phyloP scores from a whole-genome alignment of 2,113 vertebrate species.

The Chloropsis hardwickii region DNA sequence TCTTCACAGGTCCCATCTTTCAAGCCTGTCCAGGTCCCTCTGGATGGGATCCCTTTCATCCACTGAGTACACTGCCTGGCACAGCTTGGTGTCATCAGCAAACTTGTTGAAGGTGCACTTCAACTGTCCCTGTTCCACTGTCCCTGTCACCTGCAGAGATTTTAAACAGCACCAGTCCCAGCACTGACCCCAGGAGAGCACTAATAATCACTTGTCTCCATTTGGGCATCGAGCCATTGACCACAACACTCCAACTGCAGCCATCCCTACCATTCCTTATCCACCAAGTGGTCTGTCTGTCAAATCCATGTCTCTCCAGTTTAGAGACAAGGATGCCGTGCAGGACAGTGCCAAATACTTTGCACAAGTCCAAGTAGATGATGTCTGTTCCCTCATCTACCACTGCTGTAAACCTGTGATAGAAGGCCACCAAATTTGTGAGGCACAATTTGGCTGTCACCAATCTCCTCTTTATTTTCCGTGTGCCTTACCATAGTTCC shows the following conservation, averaged over 20 bases:
- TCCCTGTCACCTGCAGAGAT: background rate
- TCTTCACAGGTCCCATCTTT: no score
- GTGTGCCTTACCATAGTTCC: background rate
- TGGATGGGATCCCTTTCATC: background rate
- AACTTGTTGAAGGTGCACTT: background rate
- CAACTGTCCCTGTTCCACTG: background rate
- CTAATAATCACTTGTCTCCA: background rate
- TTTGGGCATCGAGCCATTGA: background rate
- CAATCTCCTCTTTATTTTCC: background rate
- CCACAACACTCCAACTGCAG: background rate
- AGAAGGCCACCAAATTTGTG: background rate
- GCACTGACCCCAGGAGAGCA: no score
- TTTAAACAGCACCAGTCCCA: background rate
- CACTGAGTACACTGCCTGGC: background rate
- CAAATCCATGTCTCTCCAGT: background rate
- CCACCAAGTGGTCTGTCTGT: rapidly evolving
- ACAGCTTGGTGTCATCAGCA: background rate
- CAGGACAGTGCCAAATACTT: background rate
- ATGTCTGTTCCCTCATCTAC: background rate
- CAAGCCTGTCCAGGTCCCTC: background rate
- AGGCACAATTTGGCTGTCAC: background rate
- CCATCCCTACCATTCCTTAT: background rate
- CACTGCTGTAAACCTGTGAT: background rate
- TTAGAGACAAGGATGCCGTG: background rate
- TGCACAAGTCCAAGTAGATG: background rate